Conservation (phyloP, 2,797 vertebrate species). For the Sebastes iracundus region DNA sequence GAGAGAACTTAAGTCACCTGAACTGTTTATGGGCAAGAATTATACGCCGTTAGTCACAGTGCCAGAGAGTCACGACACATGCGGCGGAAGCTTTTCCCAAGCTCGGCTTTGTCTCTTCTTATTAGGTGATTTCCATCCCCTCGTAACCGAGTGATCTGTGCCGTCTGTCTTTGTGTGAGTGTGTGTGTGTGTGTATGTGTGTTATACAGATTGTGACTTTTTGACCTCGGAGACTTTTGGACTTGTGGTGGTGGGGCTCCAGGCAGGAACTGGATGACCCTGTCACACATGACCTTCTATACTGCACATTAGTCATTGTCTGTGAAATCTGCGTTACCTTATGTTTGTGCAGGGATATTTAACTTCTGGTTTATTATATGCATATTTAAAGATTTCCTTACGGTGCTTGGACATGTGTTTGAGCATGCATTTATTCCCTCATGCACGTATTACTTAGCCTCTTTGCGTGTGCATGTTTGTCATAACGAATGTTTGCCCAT, state of each 20-base stretch:
- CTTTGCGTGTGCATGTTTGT: background rate
- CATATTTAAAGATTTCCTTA: background rate
- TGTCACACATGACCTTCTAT: background rate
- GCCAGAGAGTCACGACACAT: conserved; percentile 28
- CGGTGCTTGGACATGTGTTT: background rate
- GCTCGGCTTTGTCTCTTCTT: conserved; percentile 66
- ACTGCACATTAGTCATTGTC: background rate
- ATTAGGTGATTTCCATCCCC: conserved; percentile 66
- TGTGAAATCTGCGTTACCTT: background rate
- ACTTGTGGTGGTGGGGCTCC: conserved; percentile 36
- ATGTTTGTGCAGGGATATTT: background rate
- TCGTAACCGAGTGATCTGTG: conserved; percentile 44
- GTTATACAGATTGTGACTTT: conserved; percentile 60
- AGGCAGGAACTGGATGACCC: conserved; percentile 22
- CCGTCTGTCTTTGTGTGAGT: conserved; percentile 50
- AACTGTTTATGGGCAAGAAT: conserved; percentile 29
- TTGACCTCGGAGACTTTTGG: conserved; percentile 66
- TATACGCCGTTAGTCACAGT: conserved; percentile 10
- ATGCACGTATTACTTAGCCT: background rate
- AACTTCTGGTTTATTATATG: background rate
- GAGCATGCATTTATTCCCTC: background rate
- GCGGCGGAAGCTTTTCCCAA: conserved; percentile 32
- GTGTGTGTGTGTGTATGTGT: background rate
- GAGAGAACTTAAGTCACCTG: conserved; percentile 16
- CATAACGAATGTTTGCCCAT: background rate